Evolutionary conservation across 2,113 vertebrate genomes (phyloP).

Genomic region (Alethe diademata): DNA sequence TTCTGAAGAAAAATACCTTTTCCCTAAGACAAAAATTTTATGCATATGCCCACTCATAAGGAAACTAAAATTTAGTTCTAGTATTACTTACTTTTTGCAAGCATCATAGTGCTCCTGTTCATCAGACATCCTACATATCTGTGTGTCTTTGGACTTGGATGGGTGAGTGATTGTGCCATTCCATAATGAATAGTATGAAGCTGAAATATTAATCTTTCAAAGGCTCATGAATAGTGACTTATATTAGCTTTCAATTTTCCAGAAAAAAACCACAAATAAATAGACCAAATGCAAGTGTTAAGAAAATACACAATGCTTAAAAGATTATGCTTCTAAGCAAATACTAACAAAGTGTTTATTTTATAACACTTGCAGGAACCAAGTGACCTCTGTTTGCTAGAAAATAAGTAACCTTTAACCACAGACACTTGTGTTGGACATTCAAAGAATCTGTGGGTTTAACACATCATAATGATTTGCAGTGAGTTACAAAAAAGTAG

Average conservation of each 20-base stretch:
- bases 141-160: neutral
- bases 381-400: neutral
- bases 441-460: neutral
- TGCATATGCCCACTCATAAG: fast-evolving
- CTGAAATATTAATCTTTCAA: neutral
- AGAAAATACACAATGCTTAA: neutral
- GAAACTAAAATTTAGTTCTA: neutral
- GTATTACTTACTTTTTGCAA: neutral
- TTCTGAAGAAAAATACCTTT: neutral
- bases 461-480: neutral
- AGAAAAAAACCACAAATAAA: neutral
- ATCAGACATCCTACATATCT: neutral
- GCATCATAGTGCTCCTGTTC: neutral
- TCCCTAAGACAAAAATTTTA: neutral
- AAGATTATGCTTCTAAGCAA: neutral
- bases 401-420: neutral
- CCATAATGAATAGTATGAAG: neutral
- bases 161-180: neutral
- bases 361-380: neutral
- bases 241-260: neutral
- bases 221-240: neutral
- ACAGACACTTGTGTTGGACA: neutral
- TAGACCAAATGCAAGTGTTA: neutral
- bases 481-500: neutral
- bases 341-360: neutral